A percentile compares a stretch with the other conserved stretches of the same genome.
These are phyloP conservation scores for Wasmannia auropunctata DNA, from an alignment of 1,140 invertebrate species.

Conservation along the genomic window DNA sequence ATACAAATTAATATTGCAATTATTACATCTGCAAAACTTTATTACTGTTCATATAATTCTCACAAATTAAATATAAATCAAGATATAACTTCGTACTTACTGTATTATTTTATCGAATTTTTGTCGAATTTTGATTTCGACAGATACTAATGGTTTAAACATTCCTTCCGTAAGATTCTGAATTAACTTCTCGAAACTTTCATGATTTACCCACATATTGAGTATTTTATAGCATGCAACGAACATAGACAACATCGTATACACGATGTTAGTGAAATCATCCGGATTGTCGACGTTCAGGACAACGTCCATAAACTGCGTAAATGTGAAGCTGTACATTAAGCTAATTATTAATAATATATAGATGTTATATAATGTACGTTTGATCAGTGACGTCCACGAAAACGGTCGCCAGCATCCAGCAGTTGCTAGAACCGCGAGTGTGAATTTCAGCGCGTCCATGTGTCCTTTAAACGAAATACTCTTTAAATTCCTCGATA, in stretches of 20 bases:
- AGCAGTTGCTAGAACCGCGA: slow-evolving; percentile 24
- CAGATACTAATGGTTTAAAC: slow-evolving; percentile 17
- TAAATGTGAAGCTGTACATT: slow-evolving; percentile 36
- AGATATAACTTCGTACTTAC: slow-evolving; percentile 27
- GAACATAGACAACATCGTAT: slow-evolving; percentile 32
- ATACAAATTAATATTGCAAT: not conserved
- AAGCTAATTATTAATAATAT: not conserved
- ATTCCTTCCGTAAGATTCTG: not conserved
- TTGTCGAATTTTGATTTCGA: slow-evolving; percentile 58
- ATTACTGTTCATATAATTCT: not conserved
- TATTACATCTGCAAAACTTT: not conserved
- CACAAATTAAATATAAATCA: not conserved
- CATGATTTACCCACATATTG: slow-evolving; percentile 31
- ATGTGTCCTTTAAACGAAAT: not conserved
- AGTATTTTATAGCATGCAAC: slow-evolving; percentile 49
- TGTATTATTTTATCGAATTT: slow-evolving; percentile 56
- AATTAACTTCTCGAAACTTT: not conserved
- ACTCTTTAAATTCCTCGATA: not conserved
- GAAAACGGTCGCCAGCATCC: slow-evolving; percentile 13
- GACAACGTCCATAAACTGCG: slow-evolving; percentile 48
- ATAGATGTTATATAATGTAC: slow-evolving; percentile 12
- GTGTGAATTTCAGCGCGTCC: not conserved
- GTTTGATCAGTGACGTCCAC: slow-evolving; percentile 31
- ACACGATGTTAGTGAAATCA: slow-evolving; percentile 47
- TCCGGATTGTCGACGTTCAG: slow-evolving; percentile 38